phyloP scores from a whole-genome alignment of 2,797 vertebrate genomes.

The Enteromius trimaculatus region DNA sequence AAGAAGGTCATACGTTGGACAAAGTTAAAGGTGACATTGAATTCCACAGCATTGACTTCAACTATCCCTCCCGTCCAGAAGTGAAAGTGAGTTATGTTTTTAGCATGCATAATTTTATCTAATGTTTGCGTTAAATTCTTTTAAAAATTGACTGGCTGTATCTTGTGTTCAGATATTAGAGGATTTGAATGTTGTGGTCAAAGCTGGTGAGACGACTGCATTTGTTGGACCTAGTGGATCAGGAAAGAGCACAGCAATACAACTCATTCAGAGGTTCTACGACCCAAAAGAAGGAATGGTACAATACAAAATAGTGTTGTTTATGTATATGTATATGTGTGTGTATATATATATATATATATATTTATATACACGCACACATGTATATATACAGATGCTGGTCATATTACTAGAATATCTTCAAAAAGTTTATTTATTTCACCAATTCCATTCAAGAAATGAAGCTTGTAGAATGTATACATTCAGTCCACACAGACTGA shows the following conservation, averaged over 20 bases:
- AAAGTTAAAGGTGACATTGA: conserved; percentile 90
- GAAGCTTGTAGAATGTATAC: no score
- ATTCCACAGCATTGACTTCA: conserved; percentile 90
- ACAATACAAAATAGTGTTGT: conserved; percentile 43
- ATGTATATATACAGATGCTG: background rate
- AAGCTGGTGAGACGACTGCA: conserved; percentile 79
- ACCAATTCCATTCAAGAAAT: no score
- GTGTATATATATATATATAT: no score
- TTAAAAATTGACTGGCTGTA: background rate
- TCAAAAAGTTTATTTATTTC: no score
- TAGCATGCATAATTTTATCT: background rate
- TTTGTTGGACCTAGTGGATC: conserved; percentile 83
- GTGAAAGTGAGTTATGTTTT: conserved; percentile 81
- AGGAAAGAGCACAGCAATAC: conserved; percentile 80
- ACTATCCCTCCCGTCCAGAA: conserved; percentile 91
- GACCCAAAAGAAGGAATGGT: conserved; percentile 80
- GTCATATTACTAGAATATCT: no score
- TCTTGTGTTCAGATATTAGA: conserved; percentile 75
- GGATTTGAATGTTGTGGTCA: conserved; percentile 73
- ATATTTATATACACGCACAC: background rate
- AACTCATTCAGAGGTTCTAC: conserved; percentile 84
- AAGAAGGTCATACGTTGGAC: conserved; percentile 91
- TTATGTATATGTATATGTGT: background rate
- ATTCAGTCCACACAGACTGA: no score
- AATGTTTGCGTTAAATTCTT: background rate